Evolutionary conservation across 2,113 vertebrate species (phyloP).

Genomic region (Physeter macrocephalus): DNA sequence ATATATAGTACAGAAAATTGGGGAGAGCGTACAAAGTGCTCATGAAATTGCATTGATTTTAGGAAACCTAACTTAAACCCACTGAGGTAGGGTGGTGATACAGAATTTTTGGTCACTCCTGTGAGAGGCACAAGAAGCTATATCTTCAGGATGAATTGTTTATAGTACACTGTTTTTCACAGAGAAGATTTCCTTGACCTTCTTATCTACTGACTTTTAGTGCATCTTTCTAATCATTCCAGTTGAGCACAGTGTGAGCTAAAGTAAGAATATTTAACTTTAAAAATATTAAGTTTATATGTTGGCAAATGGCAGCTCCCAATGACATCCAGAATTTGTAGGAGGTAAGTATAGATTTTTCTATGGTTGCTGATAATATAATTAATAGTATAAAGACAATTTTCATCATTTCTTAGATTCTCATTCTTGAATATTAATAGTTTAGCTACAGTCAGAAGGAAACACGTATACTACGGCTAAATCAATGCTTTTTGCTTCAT

Average conservation of each 20-base stretch:
- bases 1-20: neutral
- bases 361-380: neutral
- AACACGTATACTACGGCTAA: neutral
- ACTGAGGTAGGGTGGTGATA: neutral
- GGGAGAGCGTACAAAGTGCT: neutral
- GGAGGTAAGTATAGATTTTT: neutral
- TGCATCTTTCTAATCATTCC: neutral
- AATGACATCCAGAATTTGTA: neutral
- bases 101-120: neutral
- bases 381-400: neutral
- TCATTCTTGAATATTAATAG: neutral
- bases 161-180: neutral
- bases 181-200: neutral
- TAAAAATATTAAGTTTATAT: neutral
- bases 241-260: neutral
- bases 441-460: neutral
- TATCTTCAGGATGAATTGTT: neutral
- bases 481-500: neutral
- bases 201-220: neutral
- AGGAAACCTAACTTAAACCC: neutral
- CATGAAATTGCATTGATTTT: neutral
- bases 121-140: neutral
- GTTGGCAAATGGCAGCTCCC: neutral
- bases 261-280: neutral
- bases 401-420: neutral